Evolutionary conservation across 2,797 vertebrate genomes (phyloP).

Genomic region (Melanotaenia nigrans): DNA sequence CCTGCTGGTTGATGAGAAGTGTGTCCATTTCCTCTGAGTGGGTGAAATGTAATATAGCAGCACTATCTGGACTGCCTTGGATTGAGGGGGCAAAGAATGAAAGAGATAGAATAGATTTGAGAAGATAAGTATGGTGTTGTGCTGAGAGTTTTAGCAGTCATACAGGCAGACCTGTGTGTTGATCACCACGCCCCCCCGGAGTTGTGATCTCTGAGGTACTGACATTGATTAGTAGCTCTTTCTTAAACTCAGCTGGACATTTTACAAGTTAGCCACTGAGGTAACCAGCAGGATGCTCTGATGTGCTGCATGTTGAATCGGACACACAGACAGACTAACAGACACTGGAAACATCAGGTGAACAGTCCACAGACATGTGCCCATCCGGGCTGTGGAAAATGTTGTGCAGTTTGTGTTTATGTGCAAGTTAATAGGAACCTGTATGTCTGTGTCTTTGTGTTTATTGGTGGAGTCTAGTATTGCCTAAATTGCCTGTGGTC

Average conservation of each 20-base stretch:
- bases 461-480: conserved; percentile 29
- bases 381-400: conserved; percentile 19
- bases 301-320: conserved; percentile 18
- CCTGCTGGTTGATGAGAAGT: conserved; percentile 60
- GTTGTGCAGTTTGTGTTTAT: conserved; percentile 2
- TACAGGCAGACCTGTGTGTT: conserved; percentile 27
- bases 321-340: conserved; percentile 24
- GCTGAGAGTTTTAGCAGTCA: conserved; percentile 27
- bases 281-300: conserved; percentile 38
- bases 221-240: conserved; percentile 49
- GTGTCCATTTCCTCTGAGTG: conserved; percentile 79
- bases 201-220: conserved; percentile 45
- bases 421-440: conserved; percentile 22
- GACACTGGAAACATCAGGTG: conserved; percentile 20
- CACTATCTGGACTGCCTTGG: conserved; percentile 24
- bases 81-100: conserved; percentile 33
- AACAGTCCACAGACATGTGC: neutral
- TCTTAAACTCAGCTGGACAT: conserved; percentile 38
- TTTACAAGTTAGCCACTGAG: conserved; percentile 30
- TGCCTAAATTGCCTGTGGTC: conserved; percentile 51
- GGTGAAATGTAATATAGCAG: conserved; percentile 77
- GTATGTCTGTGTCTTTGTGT: conserved; percentile 33
- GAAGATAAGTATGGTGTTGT: conserved; percentile 18
- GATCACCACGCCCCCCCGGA: conserved; percentile 7
- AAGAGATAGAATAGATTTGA: conserved; percentile 15